Base-by-base conservation (phyloP, 1,140 invertebrate species). In the Drosophila teissieri region DNA sequence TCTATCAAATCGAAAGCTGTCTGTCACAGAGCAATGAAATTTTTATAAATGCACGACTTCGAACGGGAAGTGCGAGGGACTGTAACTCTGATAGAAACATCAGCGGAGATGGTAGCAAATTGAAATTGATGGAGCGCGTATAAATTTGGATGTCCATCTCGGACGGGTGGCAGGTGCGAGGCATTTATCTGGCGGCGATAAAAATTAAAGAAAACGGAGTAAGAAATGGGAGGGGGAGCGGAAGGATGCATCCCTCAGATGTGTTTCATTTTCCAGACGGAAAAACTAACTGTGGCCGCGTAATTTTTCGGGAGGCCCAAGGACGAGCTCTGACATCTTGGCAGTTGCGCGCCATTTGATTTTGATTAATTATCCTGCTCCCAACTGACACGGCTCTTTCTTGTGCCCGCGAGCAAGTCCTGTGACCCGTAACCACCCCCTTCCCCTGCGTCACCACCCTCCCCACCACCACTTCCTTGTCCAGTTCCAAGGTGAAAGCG, bases 1-100 rank as follows among this genome's bases (percentile, higher is more conserved):
- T 89, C 81, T 84, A 88, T 88, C 84, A 89, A 88, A 88, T 88
- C 84, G 80, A 88, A 88, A 88, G 84, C 84, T 88, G 80, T 89
- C 84, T 88, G 84, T 88, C 84, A 88, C 84, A 88, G 73, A 84
- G 73, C 84, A 88, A 89, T 84, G 76, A 84, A 89, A 88, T 84
- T 89, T 88, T 89, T 88, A 88, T 88, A 88, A 88, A 88, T 88
- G 73, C 75, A 83, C 77, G 80, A 73, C 57, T 68, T 54, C 42
- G 64, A 45, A 24, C 45, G 57, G 36, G 24, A 48, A 52, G 40
- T 34, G 11, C 27, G 40, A 39, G 34, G n/a, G 57, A 19, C 46
- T 54, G 45, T 56, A 77, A 42, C 56, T 54, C 60, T 77, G 74
- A 89, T 80, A 57, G 80, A 89, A 80, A 89, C 76, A 88, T 88